Evolutionary conservation across 2,113 vertebrate genomes (phyloP).

Genomic region (Myotis yumanensis): DNA sequence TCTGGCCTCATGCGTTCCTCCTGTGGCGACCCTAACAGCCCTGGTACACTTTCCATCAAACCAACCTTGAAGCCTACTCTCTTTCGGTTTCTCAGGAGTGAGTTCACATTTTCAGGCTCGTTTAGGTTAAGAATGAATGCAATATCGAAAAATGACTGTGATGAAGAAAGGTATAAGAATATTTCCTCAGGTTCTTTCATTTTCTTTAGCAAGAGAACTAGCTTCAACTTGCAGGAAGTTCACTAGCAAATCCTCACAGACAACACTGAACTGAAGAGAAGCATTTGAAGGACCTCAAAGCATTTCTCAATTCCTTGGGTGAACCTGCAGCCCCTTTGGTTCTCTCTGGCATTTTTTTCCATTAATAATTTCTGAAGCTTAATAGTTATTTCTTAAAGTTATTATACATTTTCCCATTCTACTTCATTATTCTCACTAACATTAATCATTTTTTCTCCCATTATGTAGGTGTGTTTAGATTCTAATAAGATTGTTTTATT

Average conservation of each 20-base stretch:
- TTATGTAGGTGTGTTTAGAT: not conserved
- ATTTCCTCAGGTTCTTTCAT: not conserved
- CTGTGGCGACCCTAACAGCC: no score
- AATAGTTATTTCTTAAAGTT: not conserved
- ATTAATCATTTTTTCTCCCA: not conserved
- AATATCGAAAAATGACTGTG: not conserved
- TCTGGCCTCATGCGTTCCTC: no score
- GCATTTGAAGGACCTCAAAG: not conserved
- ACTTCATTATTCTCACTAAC: not conserved
- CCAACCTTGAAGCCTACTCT: not conserved
- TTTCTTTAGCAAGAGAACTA: not conserved
- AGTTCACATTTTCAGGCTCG: not conserved
- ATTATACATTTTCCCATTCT: not conserved
- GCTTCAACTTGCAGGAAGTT: slow-evolving; percentile 7
- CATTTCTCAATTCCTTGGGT: not conserved
- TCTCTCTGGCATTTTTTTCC: not conserved
- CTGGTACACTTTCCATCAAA: not conserved
- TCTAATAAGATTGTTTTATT: not conserved
- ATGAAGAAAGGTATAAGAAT: not conserved
- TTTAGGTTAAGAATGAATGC: not conserved
- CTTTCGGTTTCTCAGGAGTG: not conserved
- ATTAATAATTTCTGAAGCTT: not conserved
- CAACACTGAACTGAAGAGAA: not conserved
- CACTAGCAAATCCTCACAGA: not conserved
- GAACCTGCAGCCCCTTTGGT: not conserved